Evolutionary conservation across 2,888 invertebrate genomes (phyloP).

Genomic region (Cylloceria caligata): DNA sequence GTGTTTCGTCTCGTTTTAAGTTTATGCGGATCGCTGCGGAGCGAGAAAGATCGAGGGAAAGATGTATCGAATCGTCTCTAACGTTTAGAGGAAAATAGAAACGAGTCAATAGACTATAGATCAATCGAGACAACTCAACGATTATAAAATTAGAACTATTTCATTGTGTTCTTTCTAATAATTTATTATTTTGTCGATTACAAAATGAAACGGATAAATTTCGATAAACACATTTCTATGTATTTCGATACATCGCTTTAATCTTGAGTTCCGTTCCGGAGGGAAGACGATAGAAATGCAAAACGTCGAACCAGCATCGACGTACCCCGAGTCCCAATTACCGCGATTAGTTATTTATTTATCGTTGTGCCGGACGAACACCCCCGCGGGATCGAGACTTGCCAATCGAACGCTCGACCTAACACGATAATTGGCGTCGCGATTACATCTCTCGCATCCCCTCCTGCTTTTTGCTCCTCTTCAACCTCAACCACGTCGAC

Average conservation of each 20-base stretch:
- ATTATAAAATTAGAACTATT: too few relatives aligned
- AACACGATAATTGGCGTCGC: conserved; percentile 60
- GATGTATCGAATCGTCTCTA: too few relatives aligned
- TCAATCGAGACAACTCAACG: too few relatives aligned
- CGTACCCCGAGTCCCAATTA: conserved; percentile 48
- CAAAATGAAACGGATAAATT: background rate
- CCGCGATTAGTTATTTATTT: conserved; percentile 52
- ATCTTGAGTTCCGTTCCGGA: background rate
- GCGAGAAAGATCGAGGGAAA: too few relatives aligned
- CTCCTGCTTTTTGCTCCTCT: conserved; percentile 20
- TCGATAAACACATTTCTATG: background rate
- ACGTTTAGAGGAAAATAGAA: too few relatives aligned
- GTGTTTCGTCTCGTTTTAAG: too few relatives aligned
- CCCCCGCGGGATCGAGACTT: conserved; percentile 40
- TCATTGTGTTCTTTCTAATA: too few relatives aligned
- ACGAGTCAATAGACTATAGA: too few relatives aligned
- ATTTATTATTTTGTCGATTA: too few relatives aligned
- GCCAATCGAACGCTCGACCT: conserved; percentile 63
- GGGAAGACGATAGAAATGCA: conserved; percentile 8
- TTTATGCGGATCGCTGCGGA: too few relatives aligned
- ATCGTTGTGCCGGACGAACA: conserved; percentile 32
- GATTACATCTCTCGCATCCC: conserved; percentile 37
- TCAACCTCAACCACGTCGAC: conserved; percentile 26
- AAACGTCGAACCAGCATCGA: conserved; percentile 1
- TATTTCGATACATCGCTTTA: background rate